These are phyloP conservation scores for Andrena bicolor DNA, from an alignment of 2,888 invertebrate species.

Conservation along the genomic window DNA sequence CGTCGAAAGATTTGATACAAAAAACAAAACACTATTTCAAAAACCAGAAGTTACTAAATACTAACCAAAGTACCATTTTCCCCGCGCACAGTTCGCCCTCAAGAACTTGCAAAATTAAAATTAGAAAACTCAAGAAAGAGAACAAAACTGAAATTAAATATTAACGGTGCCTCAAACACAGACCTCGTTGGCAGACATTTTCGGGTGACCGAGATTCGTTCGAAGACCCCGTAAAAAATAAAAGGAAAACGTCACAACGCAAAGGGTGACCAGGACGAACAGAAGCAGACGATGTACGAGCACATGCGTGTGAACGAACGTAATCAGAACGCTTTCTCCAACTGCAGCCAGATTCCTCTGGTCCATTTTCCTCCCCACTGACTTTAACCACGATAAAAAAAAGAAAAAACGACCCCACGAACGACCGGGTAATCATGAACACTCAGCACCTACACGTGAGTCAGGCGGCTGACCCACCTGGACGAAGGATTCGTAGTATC, in stretches of 20 bases:
- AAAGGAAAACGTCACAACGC: background rate
- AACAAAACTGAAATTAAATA: too few relatives aligned
- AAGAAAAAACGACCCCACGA: constrained; percentile 9
- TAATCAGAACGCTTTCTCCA: constrained; percentile 61
- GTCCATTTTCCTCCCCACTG: constrained; percentile 21
- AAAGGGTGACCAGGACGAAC: constrained; percentile 6
- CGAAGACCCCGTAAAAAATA: background rate
- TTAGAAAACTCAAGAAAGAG: too few relatives aligned
- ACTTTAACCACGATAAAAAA: background rate
- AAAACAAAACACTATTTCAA: too few relatives aligned
- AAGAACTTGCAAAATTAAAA: too few relatives aligned
- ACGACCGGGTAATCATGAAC: background rate
- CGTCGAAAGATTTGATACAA: too few relatives aligned
- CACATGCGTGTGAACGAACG: constrained; percentile 19
- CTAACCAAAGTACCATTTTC: too few relatives aligned
- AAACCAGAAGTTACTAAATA: too few relatives aligned
- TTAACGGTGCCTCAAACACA: background rate
- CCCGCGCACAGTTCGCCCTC: too few relatives aligned
- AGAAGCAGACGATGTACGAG: background rate
- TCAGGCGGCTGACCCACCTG: background rate
- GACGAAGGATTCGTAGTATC: background rate
- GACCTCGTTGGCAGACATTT: background rate
- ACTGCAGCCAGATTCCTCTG: constrained; percentile 41
- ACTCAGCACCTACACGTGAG: constrained; percentile 3
- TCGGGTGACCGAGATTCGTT: constrained; percentile 10